These are phyloP conservation scores for Rhabdornis inornatus DNA, from an alignment of 2,113 vertebrate species.

Conservation along the genomic window DNA sequence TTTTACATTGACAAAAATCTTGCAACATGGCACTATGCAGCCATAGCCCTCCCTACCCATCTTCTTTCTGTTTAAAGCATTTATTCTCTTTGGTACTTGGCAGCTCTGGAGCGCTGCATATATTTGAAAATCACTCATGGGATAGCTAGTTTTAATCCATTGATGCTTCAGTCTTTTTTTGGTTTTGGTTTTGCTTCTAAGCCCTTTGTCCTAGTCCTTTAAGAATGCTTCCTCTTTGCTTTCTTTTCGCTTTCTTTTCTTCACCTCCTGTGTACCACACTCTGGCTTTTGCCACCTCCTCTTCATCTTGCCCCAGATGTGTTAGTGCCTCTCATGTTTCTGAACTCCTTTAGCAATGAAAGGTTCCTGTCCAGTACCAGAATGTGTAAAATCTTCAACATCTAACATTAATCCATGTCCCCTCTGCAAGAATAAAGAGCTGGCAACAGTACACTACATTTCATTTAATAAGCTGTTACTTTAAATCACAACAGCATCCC, in stretches of 20 bases:
- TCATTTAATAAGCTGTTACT: background rate
- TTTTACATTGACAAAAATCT: background rate
- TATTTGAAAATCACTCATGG: background rate
- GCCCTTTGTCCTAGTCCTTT: background rate
- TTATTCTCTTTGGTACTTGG: background rate
- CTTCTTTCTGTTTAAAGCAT: background rate
- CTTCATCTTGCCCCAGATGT: background rate
- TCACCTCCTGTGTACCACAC: background rate
- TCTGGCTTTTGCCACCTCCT: background rate
- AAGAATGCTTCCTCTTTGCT: background rate
- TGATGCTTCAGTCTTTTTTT: background rate
- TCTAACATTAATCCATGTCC: background rate
- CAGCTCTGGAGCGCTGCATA: background rate
- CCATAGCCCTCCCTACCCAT: background rate
- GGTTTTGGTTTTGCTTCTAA: background rate
- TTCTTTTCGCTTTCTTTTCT: background rate
- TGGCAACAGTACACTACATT: background rate
- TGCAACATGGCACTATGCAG: background rate
- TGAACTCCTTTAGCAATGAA: background rate
- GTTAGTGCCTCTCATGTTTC: background rate
- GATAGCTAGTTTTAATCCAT: background rate
- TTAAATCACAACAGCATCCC: background rate
- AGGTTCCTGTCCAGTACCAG: background rate
- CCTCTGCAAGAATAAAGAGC: background rate
- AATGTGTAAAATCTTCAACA: background rate